These are phyloP conservation scores for Odocoileus hemionus DNA, from an alignment of 2,113 vertebrate species.

Conservation along the genomic window DNA sequence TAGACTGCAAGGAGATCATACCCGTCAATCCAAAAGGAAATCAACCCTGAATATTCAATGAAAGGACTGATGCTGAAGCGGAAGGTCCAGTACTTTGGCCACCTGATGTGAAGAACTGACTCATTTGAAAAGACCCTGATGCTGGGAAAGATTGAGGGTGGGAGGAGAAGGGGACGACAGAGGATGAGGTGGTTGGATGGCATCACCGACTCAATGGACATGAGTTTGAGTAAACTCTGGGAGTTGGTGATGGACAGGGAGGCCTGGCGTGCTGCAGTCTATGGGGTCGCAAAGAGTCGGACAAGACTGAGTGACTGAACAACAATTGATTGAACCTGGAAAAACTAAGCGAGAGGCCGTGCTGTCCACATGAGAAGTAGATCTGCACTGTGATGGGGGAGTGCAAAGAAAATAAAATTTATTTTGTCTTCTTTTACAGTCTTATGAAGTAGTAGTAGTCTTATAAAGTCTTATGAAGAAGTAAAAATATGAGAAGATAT, in stretches of 20 bases:
- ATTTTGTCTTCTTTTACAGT: not conserved
- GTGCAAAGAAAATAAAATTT: not conserved
- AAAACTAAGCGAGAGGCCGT: not conserved
- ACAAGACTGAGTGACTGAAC: not conserved
- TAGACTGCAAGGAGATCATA: not conserved
- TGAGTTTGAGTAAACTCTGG: not conserved
- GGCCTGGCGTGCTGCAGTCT: not conserved
- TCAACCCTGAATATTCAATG: not conserved
- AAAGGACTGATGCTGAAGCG: not conserved
- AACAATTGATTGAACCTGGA: not conserved
- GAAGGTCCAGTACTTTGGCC: not conserved
- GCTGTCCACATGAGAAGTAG: not conserved
- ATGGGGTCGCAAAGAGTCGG: accelerated
- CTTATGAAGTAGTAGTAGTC: not conserved
- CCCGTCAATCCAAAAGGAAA: not conserved
- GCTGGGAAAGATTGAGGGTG: accelerated
- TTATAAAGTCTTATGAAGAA: no score
- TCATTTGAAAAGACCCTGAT: not conserved
- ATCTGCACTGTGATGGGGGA: not conserved
- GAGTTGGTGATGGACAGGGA: not conserved
- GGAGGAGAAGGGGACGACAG: accelerated
- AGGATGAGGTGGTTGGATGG: not conserved
- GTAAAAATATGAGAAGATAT: not conserved
- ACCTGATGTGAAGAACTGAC: not conserved
- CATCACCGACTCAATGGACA: not conserved